These are phyloP conservation scores for Bucorvus abyssinicus DNA, from an alignment of 2,797 vertebrate genomes.

Conservation along the genomic window DNA sequence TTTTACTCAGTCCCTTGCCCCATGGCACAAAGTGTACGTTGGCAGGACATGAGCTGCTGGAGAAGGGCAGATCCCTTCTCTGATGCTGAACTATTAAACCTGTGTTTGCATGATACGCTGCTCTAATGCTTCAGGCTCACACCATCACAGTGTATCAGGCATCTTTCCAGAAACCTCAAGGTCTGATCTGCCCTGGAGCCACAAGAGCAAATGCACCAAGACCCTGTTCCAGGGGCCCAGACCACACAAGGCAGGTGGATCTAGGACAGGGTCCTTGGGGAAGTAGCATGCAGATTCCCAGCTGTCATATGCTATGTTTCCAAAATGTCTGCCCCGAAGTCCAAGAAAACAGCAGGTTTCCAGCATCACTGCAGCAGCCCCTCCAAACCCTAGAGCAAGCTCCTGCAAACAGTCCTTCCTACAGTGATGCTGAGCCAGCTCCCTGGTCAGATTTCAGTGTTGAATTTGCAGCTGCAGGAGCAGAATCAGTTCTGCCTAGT, in stretches of 20 bases:
- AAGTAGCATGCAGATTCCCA: background rate
- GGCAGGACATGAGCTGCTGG: background rate
- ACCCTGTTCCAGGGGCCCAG: background rate
- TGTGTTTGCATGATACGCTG: fast-evolving
- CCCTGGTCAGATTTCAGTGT: background rate
- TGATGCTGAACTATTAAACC: background rate
- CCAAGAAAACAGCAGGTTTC: background rate
- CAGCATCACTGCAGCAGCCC: background rate
- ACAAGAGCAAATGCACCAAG: background rate
- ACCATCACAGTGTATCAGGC: background rate
- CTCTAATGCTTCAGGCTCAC: background rate
- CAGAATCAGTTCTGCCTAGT: background rate
- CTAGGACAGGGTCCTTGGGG: background rate
- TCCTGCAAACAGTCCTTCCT: background rate
- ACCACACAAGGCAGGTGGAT: background rate
- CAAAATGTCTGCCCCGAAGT: background rate
- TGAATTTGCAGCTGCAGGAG: background rate
- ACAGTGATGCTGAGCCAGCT: background rate
- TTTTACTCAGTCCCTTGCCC: background rate
- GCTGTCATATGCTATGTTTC: background rate
- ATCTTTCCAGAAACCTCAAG: background rate
- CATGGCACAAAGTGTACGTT: fast-evolving
- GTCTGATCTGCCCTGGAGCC: background rate
- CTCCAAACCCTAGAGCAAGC: background rate
- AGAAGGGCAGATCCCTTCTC: background rate